These are phyloP conservation scores for Telmatochromis bifrenatus DNA, from an alignment of 2,113 vertebrate species.

Conservation along the genomic window DNA sequence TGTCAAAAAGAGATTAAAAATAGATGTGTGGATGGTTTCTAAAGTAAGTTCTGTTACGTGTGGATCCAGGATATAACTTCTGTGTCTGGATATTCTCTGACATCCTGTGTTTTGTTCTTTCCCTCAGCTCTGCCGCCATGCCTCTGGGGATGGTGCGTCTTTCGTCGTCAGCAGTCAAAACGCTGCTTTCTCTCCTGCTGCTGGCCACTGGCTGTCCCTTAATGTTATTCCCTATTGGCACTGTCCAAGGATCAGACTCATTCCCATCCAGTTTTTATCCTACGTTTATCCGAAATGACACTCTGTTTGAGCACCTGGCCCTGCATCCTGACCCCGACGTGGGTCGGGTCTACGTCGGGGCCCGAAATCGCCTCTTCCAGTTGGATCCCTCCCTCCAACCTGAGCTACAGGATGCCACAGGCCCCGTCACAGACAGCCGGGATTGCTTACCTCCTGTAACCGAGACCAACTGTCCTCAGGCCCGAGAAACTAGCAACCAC, in stretches of 20 bases:
- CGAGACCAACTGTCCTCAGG: constrained; percentile 83
- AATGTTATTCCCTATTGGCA: constrained; percentile 29
- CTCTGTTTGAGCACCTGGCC: constrained; percentile 85
- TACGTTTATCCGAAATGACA: constrained; percentile 76
- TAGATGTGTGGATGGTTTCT: not conserved
- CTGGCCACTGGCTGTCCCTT: constrained; percentile 64
- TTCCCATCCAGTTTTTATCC: constrained; percentile 30
- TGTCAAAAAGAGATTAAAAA: not conserved
- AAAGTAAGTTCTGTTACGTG: not conserved
- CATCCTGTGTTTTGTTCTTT: not conserved
- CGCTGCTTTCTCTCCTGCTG: constrained; percentile 37
- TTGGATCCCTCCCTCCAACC: constrained; percentile 84
- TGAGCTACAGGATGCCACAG: constrained; percentile 75
- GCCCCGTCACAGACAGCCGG: constrained; percentile 85
- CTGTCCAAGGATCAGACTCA: constrained; percentile 45
- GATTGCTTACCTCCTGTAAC: constrained; percentile 91
- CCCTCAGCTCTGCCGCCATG: constrained; percentile 84
- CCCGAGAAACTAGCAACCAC: constrained; percentile 82
- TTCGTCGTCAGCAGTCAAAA: constrained; percentile 13
- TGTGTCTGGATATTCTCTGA: not conserved
- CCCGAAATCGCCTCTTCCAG: constrained; percentile 88
- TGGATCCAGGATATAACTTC: not conserved
- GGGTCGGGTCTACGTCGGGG: constrained; percentile 85
- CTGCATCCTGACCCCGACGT: constrained; percentile 80
- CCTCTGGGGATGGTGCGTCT: constrained; percentile 77